phyloP scores from a whole-genome alignment of 2,113 vertebrate species.

The Perognathus longimembris region DNA sequence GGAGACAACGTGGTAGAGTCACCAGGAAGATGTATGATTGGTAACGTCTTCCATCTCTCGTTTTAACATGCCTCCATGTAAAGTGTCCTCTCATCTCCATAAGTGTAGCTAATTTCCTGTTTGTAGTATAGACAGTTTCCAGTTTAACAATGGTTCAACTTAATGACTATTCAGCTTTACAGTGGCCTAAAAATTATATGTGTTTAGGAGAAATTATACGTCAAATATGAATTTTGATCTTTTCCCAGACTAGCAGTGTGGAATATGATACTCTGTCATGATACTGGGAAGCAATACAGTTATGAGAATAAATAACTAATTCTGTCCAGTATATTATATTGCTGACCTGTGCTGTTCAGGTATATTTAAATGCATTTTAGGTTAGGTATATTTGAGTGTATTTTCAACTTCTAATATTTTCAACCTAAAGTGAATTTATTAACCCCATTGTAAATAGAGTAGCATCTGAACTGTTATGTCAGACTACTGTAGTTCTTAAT shows the following conservation, averaged over 20 bases:
- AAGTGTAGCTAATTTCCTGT: not conserved
- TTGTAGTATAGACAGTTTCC: not conserved
- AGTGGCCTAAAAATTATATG: not conserved
- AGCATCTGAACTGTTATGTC: not conserved
- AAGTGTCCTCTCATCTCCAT: not conserved
- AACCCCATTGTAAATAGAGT: not conserved
- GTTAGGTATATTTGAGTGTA: not conserved
- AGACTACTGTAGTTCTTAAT: not conserved
- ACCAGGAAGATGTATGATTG: not conserved
- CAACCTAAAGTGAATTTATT: not conserved
- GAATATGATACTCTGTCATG: not conserved
- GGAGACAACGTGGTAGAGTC: not conserved
- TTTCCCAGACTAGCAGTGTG: not conserved
- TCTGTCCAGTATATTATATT: not conserved
- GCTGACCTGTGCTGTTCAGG: not conserved
- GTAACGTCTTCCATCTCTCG: not conserved
- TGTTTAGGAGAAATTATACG: not conserved
- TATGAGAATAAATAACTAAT: not conserved
- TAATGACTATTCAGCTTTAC: not conserved
- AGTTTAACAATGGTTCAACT: not conserved
- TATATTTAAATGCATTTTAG: not conserved
- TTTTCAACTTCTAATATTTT: not conserved
- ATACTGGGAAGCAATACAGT: not conserved
- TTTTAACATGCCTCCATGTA: conserved; percentile 2
- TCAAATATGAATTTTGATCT: not conserved